These are phyloP conservation scores for Solenopsis fugax DNA, from an alignment of 1,140 invertebrate species.

Conservation along the genomic window DNA sequence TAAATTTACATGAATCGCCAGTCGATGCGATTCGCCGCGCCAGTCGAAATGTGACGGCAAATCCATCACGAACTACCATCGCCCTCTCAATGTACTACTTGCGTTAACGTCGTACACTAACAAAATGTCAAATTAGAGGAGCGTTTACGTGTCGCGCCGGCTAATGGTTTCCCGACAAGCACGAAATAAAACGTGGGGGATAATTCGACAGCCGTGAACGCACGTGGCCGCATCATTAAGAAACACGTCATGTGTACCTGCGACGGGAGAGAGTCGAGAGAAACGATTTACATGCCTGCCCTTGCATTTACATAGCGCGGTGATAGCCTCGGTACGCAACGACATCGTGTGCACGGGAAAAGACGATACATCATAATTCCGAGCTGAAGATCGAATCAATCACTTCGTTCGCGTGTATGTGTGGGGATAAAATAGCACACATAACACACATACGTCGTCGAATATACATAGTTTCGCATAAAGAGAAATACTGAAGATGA, in stretches of 20 bases:
- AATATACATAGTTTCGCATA: background rate
- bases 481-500: background rate
- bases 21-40: constrained; percentile 62
- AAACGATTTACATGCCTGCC: constrained; percentile 34
- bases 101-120: constrained; percentile 30
- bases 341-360: constrained; percentile 60
- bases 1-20: constrained; percentile 72
- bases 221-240: constrained; percentile 78
- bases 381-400: constrained; percentile 65
- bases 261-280: background rate
- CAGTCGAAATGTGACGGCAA: constrained; percentile 54
- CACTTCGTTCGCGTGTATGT: background rate
- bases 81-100: background rate
- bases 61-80: constrained; percentile 56
- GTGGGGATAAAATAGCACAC: background rate
- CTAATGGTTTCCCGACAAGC: constrained; percentile 75
- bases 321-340: constrained; percentile 58
- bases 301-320: constrained; percentile 55
- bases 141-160: constrained; percentile 46
- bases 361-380: constrained; percentile 73
- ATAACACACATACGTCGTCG: background rate
- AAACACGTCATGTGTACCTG: constrained; percentile 70
- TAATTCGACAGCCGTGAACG: constrained; percentile 78
- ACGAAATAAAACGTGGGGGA: constrained; percentile 62
- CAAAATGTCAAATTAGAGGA: constrained; percentile 69